Percentiles rank a stretch among this genome's conserved stretches.
These are phyloP conservation scores for Cichladusa arquata DNA, from an alignment of 2,113 vertebrate species.

Conservation along the genomic window DNA sequence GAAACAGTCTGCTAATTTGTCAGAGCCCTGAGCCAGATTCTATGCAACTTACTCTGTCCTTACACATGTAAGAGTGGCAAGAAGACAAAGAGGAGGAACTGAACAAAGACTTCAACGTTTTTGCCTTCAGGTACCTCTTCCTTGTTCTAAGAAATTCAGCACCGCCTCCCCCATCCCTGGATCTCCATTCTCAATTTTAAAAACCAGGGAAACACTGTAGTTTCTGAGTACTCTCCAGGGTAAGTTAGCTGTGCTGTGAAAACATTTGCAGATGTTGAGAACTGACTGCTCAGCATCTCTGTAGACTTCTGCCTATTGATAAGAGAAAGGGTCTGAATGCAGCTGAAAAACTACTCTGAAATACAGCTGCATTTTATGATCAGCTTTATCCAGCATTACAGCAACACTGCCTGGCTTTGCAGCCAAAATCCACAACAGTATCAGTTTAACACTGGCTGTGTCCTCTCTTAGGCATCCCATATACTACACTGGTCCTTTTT, in stretches of 20 bases:
- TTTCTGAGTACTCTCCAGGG: slow-evolving; percentile 10
- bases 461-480: neutral
- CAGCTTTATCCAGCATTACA: neutral
- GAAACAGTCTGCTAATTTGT: neutral
- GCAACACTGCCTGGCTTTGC: neutral
- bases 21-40: neutral
- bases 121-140: neutral
- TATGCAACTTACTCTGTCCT: neutral
- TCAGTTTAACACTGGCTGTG: neutral
- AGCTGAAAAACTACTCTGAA: neutral
- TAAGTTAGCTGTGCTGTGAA: neutral
- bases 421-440: slow-evolving; percentile 21
- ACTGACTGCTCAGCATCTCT: neutral
- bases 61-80: neutral
- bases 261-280: slow-evolving; percentile 46
- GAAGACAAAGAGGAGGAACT: neutral
- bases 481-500: neutral
- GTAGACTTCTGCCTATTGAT: neutral
- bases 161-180: neutral
- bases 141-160: neutral
- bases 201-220: neutral
- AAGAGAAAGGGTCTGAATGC: neutral
- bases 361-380: neutral
- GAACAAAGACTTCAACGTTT: neutral
- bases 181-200: neutral